These are phyloP conservation scores for Digitonthophagus gazella DNA, from an alignment of 2,888 invertebrate species.

Conservation along the genomic window DNA sequence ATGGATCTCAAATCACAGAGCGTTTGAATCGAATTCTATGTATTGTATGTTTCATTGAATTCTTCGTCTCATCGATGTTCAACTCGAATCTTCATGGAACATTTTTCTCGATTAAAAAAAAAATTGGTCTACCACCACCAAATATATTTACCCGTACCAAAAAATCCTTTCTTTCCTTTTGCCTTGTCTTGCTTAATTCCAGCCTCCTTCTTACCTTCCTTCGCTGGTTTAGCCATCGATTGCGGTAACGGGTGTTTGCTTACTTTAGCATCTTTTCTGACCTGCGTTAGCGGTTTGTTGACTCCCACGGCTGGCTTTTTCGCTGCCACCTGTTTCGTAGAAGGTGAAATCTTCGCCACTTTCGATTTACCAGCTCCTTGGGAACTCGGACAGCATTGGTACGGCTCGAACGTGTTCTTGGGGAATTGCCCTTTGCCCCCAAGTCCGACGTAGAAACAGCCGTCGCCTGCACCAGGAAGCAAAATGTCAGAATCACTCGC, in stretches of 20 bases:
- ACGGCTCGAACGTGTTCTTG: conserved; percentile 80
- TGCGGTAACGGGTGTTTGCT: conserved; percentile 30
- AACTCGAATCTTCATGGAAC: conserved; percentile 23
- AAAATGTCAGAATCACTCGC: conserved; percentile 66
- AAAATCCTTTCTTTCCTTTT: conserved; percentile 78
- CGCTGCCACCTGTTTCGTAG: conserved; percentile 34
- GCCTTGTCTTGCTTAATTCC: conserved; percentile 53
- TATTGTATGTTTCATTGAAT: background rate
- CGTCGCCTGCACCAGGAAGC: conserved; percentile 94
- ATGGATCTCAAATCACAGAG: conserved; percentile 13
- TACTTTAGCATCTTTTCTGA: conserved; percentile 41
- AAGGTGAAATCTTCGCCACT: conserved; percentile 39
- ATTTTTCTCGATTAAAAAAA: conserved; percentile 29
- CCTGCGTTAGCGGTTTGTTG: conserved; percentile 52
- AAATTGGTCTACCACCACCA: conserved; percentile 67
- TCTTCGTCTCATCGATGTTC: conserved; percentile 11
- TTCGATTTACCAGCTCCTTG: conserved; percentile 62
- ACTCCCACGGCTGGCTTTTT: conserved; percentile 44
- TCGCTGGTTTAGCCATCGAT: conserved; percentile 28
- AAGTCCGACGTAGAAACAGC: conserved; percentile 96
- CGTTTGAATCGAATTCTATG: background rate
- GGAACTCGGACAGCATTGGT: conserved; percentile 90
- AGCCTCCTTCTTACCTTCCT: conserved; percentile 41
- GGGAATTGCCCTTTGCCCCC: conserved; percentile 78
- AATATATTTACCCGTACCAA: conserved; percentile 79